Base-by-base conservation (phyloP, 1,140 invertebrate species). In the Phymorhynchus buccinoides region DNA sequence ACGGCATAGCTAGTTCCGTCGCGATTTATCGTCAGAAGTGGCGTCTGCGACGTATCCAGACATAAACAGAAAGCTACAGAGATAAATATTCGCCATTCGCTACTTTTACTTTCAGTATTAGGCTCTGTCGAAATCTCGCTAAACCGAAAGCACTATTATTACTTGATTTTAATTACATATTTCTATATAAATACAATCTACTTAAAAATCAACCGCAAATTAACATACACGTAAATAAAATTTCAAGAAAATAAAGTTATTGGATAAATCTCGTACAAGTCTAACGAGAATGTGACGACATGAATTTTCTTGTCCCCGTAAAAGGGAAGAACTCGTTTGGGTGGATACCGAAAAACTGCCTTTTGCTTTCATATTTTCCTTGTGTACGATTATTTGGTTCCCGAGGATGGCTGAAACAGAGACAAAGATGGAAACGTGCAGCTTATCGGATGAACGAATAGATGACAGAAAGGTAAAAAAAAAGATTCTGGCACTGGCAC, bases 381-480 rank as follows among this genome's bases (percentile, higher is more conserved):
- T 27, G 56, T 62, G 22, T 62, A 62, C 56, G n/a, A 27, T 62
- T 18, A 62, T 41, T 66, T n/a, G 4, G 66, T 83, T 30, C 48
- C 32, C 66, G 82, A 88, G 80, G 56, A 89, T 89, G 88, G 88
- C 87, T 80, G 86, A 88, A 62, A 84, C 89, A 86, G 90, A 91
- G 84, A 89, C 88, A 80, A 89, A 87, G 81, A 91, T 91, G 90
- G 90, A 91, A 86, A 91, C 89, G 4, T 89, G 88, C 82, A 88
- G 86, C 73, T 83, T 88, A 80, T 79, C 86, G 68, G 90, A 90
- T 82, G 89, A 91, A 71, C 86, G 86, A 62, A 75, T 86, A 39
- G 89, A 90, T 73, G 87, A 90, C 39, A 89, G 89, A 87, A 89
- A 89, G 87, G 90, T 91, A 88, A 62, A 62, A 62, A 62, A 27